Conservation (phyloP, 1,140 invertebrate species). For the Drosophila melanogaster region Release_6_plus_ISO1_MT NC_004354.4:2564501-2565000, state of each 20-base stretch:
- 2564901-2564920: slow-evolving; percentile 19
- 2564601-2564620: background rate
- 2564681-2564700: slow-evolving; percentile 14
- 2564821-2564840: background rate
- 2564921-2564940: slow-evolving; percentile 31
- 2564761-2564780: no score
- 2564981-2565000: slow-evolving; percentile 51
- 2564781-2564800: no score
- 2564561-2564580: background rate
- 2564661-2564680: slow-evolving; percentile 33
- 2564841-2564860: background rate
- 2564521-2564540: background rate
- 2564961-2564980: slow-evolving; percentile 23
- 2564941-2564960: slow-evolving; percentile 30
- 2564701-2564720: slow-evolving; percentile 28
- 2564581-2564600: background rate
- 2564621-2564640: slow-evolving; percentile 5
- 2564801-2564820: background rate
- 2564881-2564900: no score
- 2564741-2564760: background rate
- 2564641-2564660: slow-evolving; percentile 3
- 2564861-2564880: slow-evolving; percentile 22
- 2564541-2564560: background rate
- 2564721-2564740: background rate
- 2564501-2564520: background rate